Evolutionary conservation across 2,113 vertebrate species (phyloP).

Genomic region (Hyla sarda): DNA sequence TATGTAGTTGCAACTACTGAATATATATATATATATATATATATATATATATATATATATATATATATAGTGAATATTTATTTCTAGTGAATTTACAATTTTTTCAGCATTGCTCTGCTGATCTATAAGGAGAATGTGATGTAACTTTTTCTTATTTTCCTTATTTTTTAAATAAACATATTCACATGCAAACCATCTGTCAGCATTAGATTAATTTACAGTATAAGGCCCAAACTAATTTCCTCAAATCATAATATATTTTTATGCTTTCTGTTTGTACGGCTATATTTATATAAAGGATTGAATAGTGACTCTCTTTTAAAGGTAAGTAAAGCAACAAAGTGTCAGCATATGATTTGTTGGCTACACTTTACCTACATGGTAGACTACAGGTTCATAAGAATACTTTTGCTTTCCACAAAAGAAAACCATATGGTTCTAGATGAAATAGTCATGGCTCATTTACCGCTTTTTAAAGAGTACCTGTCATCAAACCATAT

Average conservation of each 20-base stretch:
- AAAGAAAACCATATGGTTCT: not conserved
- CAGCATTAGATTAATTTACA: not conserved
- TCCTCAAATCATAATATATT: not conserved
- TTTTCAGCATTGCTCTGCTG: not conserved
- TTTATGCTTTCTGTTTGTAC: not conserved
- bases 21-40: too few species aligned
- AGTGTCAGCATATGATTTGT: conserved; percentile 26
- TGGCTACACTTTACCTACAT: conserved; percentile 21
- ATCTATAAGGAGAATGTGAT: too few species aligned
- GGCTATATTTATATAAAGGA: not conserved
- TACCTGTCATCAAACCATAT: too few species aligned
- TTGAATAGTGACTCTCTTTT: too few species aligned
- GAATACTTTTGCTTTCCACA: not conserved
- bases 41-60: too few species aligned
- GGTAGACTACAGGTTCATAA: not conserved
- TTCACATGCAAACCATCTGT: not conserved
- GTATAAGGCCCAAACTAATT: not conserved
- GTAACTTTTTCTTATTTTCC: not conserved
- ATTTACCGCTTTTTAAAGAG: not conserved
- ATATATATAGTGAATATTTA: too few species aligned
- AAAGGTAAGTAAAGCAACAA: not conserved
- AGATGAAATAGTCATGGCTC: not conserved
- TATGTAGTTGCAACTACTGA: too few species aligned
- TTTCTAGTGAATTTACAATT: not conserved
- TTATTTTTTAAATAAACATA: not conserved